These are phyloP conservation scores for Mormyrus proboscirostris DNA, from an alignment of 2,797 vertebrate species.

Conservation along the genomic window DNA sequence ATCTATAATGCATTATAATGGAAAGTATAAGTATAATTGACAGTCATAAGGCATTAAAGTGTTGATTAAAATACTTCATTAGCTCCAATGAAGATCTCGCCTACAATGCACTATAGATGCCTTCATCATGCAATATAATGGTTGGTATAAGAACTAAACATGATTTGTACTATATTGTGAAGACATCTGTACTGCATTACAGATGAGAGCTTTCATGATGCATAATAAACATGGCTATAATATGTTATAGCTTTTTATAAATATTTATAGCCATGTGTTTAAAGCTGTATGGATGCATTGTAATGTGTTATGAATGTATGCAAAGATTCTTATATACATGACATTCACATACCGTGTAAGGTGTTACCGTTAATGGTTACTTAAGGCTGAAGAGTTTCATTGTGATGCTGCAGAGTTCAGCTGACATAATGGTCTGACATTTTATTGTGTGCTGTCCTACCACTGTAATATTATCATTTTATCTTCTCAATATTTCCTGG, in stretches of 20 bases:
- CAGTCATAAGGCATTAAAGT: neutral
- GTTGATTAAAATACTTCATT: too few relatives aligned
- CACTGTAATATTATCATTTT: neutral
- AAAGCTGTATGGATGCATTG: neutral
- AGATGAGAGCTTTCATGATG: neutral
- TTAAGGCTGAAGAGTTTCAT: neutral
- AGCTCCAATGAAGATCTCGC: too few relatives aligned
- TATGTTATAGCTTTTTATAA: neutral
- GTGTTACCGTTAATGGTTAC: neutral
- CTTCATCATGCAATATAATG: neutral
- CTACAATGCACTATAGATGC: neutral
- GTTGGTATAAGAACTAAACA: neutral
- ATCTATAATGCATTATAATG: neutral
- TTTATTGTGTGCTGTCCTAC: neutral
- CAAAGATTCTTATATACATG: neutral
- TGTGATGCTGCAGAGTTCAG: neutral
- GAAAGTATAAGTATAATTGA: neutral
- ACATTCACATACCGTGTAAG: neutral
- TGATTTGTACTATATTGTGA: neutral
- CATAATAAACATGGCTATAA: neutral
- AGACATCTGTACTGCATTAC: neutral
- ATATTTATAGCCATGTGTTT: neutral
- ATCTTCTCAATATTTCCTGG: neutral
- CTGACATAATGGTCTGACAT: neutral
- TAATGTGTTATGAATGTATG: neutral